These are phyloP conservation scores for Rhinella marina DNA, from an alignment of 2,797 vertebrate species.

Conservation along the genomic window DNA sequence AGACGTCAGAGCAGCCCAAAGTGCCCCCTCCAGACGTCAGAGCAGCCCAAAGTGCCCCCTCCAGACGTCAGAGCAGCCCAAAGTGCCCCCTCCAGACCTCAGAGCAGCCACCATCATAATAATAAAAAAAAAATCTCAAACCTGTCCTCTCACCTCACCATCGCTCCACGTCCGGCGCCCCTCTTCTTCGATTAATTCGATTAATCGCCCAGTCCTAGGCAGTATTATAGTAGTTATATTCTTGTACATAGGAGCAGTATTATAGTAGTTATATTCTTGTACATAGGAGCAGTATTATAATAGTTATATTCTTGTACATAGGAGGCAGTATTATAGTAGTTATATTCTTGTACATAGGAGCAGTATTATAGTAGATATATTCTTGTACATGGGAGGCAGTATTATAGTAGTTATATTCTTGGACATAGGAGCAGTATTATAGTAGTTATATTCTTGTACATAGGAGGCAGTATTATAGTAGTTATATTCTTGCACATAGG, in stretches of 20 bases:
- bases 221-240: conserved; percentile 15
- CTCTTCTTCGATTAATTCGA: too few species aligned
- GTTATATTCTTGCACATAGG: neutral
- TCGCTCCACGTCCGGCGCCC: too few species aligned
- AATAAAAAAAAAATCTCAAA: too few species aligned
- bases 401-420: conserved; percentile 6
- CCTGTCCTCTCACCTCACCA: too few species aligned
- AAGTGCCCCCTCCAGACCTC: too few species aligned
- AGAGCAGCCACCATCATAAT: too few species aligned
- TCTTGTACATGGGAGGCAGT: neutral
- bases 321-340: neutral
- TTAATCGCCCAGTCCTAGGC: too few species aligned
- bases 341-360: neutral
- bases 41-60: too few species aligned
- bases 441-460: conserved; percentile 2
- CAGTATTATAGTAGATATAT: conserved; percentile 5
- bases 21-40: too few species aligned
- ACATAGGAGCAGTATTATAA: conserved; percentile 2
- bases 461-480: neutral
- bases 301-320: conserved; percentile 14
- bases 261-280: neutral
- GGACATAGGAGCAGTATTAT: neutral
- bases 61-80: too few species aligned
- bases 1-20: too few species aligned
- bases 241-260: neutral